These are phyloP conservation scores for Meda fulgida DNA, from an alignment of 2,797 vertebrate species.

Conservation along the genomic window DNA sequence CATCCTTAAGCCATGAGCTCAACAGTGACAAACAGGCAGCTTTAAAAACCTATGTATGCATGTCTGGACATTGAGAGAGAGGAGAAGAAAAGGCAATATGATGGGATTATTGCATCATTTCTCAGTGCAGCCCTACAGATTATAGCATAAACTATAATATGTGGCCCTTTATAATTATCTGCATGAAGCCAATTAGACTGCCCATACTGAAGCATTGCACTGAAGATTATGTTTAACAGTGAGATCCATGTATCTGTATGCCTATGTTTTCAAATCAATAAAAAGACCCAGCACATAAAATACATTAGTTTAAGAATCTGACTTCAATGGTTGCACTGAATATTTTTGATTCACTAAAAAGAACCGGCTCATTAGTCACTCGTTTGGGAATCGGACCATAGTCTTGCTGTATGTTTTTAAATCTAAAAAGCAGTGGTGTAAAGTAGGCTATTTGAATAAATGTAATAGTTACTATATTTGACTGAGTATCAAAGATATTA, in stretches of 20 bases:
- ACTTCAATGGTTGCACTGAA: background rate
- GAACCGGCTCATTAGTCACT: background rate
- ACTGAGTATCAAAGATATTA: no score
- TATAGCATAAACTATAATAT: background rate
- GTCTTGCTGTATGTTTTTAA: background rate
- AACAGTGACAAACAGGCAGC: constrained; percentile 17
- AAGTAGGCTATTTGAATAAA: no score
- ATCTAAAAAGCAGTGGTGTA: background rate
- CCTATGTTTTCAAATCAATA: background rate
- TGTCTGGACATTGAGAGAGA: constrained; percentile 8
- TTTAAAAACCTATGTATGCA: constrained; percentile 11
- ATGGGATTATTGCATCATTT: constrained; percentile 15
- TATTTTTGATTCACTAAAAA: background rate
- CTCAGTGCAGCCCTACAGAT: background rate
- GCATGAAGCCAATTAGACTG: background rate
- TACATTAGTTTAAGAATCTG: background rate
- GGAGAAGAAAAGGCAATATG: background rate
- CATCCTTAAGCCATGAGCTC: background rate
- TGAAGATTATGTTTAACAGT: background rate
- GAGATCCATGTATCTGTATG: background rate
- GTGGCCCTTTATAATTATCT: background rate
- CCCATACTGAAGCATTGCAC: background rate
- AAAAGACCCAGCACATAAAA: background rate
- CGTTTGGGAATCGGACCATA: no score
- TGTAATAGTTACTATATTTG: no score